Evolutionary conservation across 2,888 invertebrate species (phyloP), one percentile per base, ranked within the genome.

Genomic region (Sphecodes monilicornis): DNA sequence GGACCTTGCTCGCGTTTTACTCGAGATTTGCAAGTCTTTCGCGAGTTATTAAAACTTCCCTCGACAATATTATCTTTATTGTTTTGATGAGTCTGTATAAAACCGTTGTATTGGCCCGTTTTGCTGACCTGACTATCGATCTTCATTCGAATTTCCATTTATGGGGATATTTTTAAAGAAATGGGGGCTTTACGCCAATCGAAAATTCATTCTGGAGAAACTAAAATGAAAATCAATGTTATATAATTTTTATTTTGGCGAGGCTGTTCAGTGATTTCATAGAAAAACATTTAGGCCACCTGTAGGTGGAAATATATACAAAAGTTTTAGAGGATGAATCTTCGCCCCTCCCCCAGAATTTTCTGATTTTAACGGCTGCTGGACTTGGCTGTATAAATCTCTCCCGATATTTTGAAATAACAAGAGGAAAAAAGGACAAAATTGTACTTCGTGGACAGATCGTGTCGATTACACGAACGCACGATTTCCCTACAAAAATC

Each of bases 301-400:
- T 41, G 11, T 11, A 11, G 2, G 41, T 1, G 1, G 8, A 41
- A 0, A 11, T 41, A 11, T 10, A 41, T 13, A 11, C 10, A 2
- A 41, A 41, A n/a, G n/a, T n/a, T n/a, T n/a, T n/a, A 22, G 46
- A 76, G 39, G 46, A 68, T 50, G 76, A 36, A 68, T 68, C 75
- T 26, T 36, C 36, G 41, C n/a, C n/a, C 41, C 68, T 36, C 26
- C 22, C 50, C 54, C n/a, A n/a, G 66, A 36, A 80, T 85, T 85
- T 84, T 43, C 36, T 46, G 71, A n/a, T 73, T 29, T 41, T 10
- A 68, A 68, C 26, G n/a, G 8, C 60, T 16, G 6, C 29, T 29
- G 16, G 26, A 60, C 60, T n/a, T n/a, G 54, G 54, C n/a, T n/a
- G n/a, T n/a, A n/a, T n/a, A n/a, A n/a, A n/a, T n/a, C n/a, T n/a